Base-by-base conservation (phyloP, 1,140 invertebrate species). In the Drosophila athabasca region DNA sequence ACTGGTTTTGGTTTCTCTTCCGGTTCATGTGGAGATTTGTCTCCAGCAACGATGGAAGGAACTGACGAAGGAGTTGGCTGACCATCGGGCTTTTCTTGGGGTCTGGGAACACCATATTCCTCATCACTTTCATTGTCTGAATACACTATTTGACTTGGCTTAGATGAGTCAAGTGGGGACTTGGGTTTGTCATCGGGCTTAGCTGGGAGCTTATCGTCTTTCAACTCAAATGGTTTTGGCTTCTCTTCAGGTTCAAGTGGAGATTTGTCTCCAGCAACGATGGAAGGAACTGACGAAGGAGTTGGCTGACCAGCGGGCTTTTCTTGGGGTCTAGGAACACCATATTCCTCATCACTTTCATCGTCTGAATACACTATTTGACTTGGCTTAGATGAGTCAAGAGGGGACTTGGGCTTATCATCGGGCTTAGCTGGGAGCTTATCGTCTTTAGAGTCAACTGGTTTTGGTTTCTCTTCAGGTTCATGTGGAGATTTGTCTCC, bases 171-270 rank as follows among this genome's bases (percentile, higher is more conserved):
- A 15, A n/a, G 15, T 6, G 50, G 17, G 2, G 54, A 43, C 43
- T 53, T 60, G 15, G 58, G 66, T 59, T 59, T 62, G 9, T 62
- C 49, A n/a, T 31, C 49, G 8, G 8, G 13, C 6, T 15, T 15
- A 8, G 15, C 6, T 7, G 49, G 6, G 11, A 9, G 0, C 9
- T 15, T 31, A 1, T 31, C 49, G 11, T 51, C 49, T 29, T 22
- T 48, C 17, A 31, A 31, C 7, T 31, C 31, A 9, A 31, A 1
- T 31, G 31, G 31, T 8, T 31, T 31, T 9, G 11, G 45, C 11
- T 22, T 48, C 1, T 48, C 45, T 8, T 48, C 45, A 19, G 17
- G 6, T 48, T 48, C 22, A 22, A 19, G n/a, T 0, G 45, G 45
- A 48, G 45, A 43, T 9, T 44, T 51, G 5, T 49, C 58, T 29